Conservation (phyloP, 2,113 vertebrate species). For the Sardina pilchardus region DNA sequence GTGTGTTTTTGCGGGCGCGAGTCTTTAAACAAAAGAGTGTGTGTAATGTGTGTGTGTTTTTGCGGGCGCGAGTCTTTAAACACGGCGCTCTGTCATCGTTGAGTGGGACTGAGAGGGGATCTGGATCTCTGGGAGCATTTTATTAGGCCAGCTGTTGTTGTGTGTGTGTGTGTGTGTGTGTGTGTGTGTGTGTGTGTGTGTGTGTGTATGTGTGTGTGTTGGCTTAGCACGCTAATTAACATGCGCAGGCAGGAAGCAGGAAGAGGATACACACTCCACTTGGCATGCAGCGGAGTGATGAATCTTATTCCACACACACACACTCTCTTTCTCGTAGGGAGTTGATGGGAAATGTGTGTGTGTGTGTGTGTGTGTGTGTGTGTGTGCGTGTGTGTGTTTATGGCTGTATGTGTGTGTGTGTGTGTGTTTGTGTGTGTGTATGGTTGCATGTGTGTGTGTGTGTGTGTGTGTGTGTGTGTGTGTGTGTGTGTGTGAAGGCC, state of each 20-base stretch:
- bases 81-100: not conserved
- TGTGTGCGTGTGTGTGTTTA: not conserved
- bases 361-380: not conserved
- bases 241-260: constrained; percentile 48
- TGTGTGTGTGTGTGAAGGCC: not conserved
- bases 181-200: too few relatives aligned
- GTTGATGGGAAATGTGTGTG: not conserved
- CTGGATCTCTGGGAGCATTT: constrained; percentile 1
- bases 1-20: not conserved
- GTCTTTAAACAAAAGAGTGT: not conserved
- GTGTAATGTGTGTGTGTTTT: not conserved
- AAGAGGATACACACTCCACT: constrained; percentile 34
- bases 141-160: constrained; percentile 45
- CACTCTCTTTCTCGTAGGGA: not conserved
- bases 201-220: too few relatives aligned
- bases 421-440: not conserved
- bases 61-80: not conserved
- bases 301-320: not conserved
- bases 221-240: constrained; percentile 44
- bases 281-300: constrained; percentile 31
- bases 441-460: not conserved
- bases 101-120: not conserved
- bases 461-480: not conserved
- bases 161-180: too few relatives aligned
- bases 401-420: not conserved